These are phyloP conservation scores for Atethmia centrago DNA, from an alignment of 2,888 invertebrate genomes.

Conservation along the genomic window DNA sequence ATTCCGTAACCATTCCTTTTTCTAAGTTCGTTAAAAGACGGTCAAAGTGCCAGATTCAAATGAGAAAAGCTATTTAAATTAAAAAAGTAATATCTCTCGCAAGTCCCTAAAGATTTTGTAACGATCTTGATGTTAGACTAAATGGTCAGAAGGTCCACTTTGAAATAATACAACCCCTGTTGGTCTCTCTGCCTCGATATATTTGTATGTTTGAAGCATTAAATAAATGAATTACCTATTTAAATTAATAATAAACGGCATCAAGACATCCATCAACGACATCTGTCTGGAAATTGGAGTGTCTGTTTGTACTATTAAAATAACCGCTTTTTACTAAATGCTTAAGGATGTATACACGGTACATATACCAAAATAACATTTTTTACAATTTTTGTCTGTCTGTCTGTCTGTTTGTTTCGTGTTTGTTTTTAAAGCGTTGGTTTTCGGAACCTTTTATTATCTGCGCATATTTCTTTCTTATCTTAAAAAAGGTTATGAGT, in stretches of 20 bases:
- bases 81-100: slow-evolving; percentile 47
- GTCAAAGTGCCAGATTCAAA: slow-evolving; percentile 52
- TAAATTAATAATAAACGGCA: too few species aligned
- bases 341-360: too few species aligned
- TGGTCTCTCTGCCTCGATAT: neutral
- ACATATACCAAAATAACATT: too few species aligned
- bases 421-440: neutral
- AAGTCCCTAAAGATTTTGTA: slow-evolving; percentile 40
- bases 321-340: too few species aligned
- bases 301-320: too few species aligned
- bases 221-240: too few species aligned
- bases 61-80: slow-evolving; percentile 51
- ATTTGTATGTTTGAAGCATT: too few species aligned
- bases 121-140: slow-evolving; percentile 17
- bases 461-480: neutral
- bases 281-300: too few species aligned
- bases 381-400: too few species aligned
- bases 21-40: slow-evolving; percentile 32
- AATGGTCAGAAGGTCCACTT: slow-evolving; percentile 10
- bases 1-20: slow-evolving; percentile 26
- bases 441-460: neutral
- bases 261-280: too few species aligned
- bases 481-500: slow-evolving; percentile 3
- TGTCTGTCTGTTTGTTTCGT: too few species aligned
- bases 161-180: neutral